Percentiles rank a stretch among this genome's conserved stretches.
Evolutionary conservation across 2,888 invertebrate species (phyloP).

Genomic region (Zaprionus obscuricornis): DNA sequence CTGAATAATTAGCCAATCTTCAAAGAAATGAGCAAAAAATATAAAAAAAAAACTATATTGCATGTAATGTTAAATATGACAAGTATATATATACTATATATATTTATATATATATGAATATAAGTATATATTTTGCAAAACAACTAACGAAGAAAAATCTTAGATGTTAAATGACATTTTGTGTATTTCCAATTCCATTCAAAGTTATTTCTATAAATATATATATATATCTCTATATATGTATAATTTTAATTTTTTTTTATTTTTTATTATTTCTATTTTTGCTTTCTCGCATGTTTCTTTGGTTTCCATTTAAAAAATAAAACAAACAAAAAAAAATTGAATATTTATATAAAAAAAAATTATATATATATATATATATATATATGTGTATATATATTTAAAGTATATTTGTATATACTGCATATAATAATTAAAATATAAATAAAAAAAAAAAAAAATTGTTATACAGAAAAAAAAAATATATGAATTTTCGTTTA

Average conservation of each 20-base stretch:
- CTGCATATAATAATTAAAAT: conserved; percentile 57
- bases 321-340: no score
- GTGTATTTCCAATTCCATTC: not conserved
- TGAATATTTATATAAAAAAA: conserved; percentile 26
- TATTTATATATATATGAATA: not conserved
- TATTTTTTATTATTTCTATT: conserved; percentile 42
- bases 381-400: conserved; percentile 35
- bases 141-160: not conserved
- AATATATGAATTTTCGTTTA: conserved; percentile 20
- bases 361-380: conserved; percentile 16
- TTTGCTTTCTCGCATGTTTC: no score
- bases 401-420: conserved; percentile 42
- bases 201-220: no score
- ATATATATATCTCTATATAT: no score
- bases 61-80: no score
- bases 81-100: not conserved
- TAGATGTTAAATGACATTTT: conserved; percentile 2
- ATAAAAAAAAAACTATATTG: no score
- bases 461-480: conserved; percentile 66
- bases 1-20: not conserved
- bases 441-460: conserved; percentile 63
- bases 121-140: no score
- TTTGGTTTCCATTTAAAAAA: no score
- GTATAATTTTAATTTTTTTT: conserved; percentile 18
- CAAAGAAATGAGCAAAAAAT: conserved; percentile 18